These are phyloP conservation scores for Biston stratarius DNA, from an alignment of 2,888 invertebrate genomes.

Conservation along the genomic window DNA sequence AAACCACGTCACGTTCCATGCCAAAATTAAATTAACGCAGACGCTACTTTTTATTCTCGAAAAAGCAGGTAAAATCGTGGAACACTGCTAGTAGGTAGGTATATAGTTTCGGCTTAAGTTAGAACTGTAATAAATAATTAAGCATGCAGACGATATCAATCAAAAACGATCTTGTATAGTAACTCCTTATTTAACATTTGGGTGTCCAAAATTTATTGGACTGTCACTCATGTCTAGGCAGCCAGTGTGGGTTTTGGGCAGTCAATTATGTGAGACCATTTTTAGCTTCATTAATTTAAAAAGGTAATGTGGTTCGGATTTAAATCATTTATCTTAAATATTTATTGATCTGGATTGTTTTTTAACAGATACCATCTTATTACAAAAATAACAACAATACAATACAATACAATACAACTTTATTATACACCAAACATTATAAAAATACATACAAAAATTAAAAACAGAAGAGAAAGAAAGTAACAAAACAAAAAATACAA, in stretches of 20 bases:
- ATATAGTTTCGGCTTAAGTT: conserved; percentile 36
- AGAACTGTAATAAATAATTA: conserved; percentile 41
- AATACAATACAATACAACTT: too few species aligned
- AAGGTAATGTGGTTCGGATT: conserved; percentile 9
- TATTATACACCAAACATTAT: too few species aligned
- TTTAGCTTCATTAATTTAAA: conserved; percentile 33
- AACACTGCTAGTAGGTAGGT: conserved; percentile 18
- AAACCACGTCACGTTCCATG: too few species aligned
- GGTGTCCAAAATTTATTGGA: conserved; percentile 22
- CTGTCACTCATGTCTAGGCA: conserved; percentile 31
- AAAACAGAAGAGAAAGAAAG: too few species aligned
- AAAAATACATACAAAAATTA: too few species aligned
- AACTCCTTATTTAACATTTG: conserved; percentile 31
- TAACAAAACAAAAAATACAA: too few species aligned
- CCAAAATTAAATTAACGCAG: too few species aligned
- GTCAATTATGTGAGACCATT: conserved; percentile 24
- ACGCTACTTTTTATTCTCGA: too few species aligned
- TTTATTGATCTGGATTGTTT: background rate
- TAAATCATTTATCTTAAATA: background rate
- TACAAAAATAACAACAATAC: background rate
- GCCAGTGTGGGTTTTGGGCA: conserved; percentile 26
- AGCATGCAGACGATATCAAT: conserved; percentile 45
- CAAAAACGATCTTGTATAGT: conserved; percentile 43
- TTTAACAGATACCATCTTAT: too few species aligned
- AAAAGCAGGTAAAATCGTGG: too few species aligned